Base-by-base conservation (phyloP, 2,113 vertebrate species). In the Chloebia gouldiae region DNA sequence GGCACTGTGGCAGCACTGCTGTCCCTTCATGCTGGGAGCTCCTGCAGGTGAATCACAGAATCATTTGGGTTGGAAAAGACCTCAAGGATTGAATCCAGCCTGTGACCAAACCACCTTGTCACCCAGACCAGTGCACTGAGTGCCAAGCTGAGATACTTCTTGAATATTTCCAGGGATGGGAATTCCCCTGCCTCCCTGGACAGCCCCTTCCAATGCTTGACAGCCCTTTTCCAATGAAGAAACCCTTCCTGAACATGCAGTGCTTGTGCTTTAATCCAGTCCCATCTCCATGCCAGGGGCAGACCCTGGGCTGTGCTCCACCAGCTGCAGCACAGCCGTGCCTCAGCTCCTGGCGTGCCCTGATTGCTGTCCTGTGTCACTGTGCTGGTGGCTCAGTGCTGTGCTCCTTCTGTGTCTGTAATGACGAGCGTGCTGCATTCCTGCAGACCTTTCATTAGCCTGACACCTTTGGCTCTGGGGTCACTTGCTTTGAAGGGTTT, bases 381-480 rank as follows among this genome's bases (percentile, higher is more conserved):
- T 3, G 8, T 3, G 49, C 4, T 33, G 44, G 60, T 27, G 71
- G 63, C 92, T 94, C 76, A 21, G 70, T 4, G 47, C 56, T 78
- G 51, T 45, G 25, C 54, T 81, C 42, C 63, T 47, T 44, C 56
- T 61, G 54, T 66, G 49, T 51, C 73, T 81, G 72, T 94, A 87
- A 76, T 88, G 82, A 77, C 0, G 7, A 96, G 49, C 7, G 1
- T 91, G 83, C 82, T 81, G 37, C 83, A 30, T 94, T 65, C 89
- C 73, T 89, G 51, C 89, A 86, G 91, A 90, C 89, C 85, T 95
- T 95, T 97, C 92, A 95, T 97, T 97, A 97, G 77, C 53, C 87
- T 35, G 66, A 15, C 82, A 90, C 94, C 95, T 95, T 87, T 94
- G 87, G 40, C 87, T 77, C 91, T 0, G 1, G 56, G 94, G 93